Evolutionary conservation across 2,888 invertebrate species (phyloP), one percentile per base, ranked within the genome.

Genomic region (Sphecodes monilicornis): DNA sequence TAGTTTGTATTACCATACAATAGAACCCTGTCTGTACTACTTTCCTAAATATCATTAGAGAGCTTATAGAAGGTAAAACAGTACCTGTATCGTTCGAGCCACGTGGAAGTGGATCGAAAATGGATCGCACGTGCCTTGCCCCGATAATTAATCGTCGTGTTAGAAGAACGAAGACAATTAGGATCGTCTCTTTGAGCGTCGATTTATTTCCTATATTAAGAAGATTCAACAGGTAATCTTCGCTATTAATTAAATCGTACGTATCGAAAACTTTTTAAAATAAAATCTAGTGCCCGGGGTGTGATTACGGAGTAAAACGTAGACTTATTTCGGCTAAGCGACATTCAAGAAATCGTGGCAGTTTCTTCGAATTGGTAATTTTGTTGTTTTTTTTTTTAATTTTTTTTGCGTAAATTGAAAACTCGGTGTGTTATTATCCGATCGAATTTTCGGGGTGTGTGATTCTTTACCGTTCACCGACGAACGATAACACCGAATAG

Each of bases 151-250:
- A 78, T 36, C 89, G 39, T 82, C 82, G 78, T 13, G 60, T 90
- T 86, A 80, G 90, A 87, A 90, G 91, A 90, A 86, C 78, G 86
- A 91, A 89, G 90, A 86, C 66, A 39, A 86, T 86, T 89, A 86
- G 86, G 86, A 86, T 86, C 82, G 70, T 46, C 82, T 86, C 85
- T 80, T 76, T 85, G 84, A 70, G 75, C 88, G 80, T 86, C 90
- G 82, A 89, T 89, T 87, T 91, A 91, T 89, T 88, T 89, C 91
- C 83, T 92, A 89, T 90, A 86, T 91, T 91, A 92, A 90, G 91
- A 92, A 91, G 91, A 92, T 91, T 89, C 89, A 88, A 89, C 93
- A 93, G 93, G 93, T 93, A 93, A 94, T 90, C 90, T 91, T 89
- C 91, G 93, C 92, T 88, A 88, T 92, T 91, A 90, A 89, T 89